phyloP scores from a whole-genome alignment of 2,888 invertebrate genomes.

The Hemistola chrysoprasaria region DNA sequence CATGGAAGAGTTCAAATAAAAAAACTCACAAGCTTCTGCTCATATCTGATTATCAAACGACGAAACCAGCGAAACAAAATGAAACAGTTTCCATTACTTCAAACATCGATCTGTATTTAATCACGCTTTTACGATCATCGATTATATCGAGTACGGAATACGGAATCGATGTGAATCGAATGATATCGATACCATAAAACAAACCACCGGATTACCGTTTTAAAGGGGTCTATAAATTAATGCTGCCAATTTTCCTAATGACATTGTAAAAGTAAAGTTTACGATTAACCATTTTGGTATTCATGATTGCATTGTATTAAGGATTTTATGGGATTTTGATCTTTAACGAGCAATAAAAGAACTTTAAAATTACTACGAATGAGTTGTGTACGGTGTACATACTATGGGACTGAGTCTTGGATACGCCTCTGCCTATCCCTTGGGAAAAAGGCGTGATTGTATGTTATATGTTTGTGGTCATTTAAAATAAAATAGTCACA shows the following conservation, averaged over 20 bases:
- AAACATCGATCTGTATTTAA: constrained; percentile 18
- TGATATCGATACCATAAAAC: constrained; percentile 72
- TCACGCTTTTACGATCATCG: constrained; percentile 21
- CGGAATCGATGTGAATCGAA: constrained; percentile 58
- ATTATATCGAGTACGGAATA: constrained; percentile 25
- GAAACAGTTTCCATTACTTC: constrained; percentile 1
- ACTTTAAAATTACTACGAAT: too few species aligned
- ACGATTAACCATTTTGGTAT: constrained; percentile 60
- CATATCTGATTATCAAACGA: neutral
- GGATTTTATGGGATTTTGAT: constrained; percentile 29
- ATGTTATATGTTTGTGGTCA: too few species aligned
- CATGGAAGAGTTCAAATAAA: too few species aligned
- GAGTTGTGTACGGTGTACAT: too few species aligned
- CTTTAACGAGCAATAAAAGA: constrained; percentile 18
- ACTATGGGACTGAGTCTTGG: too few species aligned
- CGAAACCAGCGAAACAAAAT: constrained; percentile 8
- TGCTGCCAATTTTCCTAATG: constrained; percentile 79
- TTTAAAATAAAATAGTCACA: too few species aligned
- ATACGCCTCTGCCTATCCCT: too few species aligned
- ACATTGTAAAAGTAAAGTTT: constrained; percentile 78
- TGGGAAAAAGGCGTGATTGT: too few species aligned
- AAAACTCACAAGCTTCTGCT: too few species aligned
- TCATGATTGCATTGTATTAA: constrained; percentile 50
- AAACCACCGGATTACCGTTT: constrained; percentile 76
- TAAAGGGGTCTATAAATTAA: constrained; percentile 76